Evolutionary conservation across 2,797 vertebrate genomes (phyloP), one percentile per base, ranked within the genome.

Genomic region (Balearica regulorum): DNA sequence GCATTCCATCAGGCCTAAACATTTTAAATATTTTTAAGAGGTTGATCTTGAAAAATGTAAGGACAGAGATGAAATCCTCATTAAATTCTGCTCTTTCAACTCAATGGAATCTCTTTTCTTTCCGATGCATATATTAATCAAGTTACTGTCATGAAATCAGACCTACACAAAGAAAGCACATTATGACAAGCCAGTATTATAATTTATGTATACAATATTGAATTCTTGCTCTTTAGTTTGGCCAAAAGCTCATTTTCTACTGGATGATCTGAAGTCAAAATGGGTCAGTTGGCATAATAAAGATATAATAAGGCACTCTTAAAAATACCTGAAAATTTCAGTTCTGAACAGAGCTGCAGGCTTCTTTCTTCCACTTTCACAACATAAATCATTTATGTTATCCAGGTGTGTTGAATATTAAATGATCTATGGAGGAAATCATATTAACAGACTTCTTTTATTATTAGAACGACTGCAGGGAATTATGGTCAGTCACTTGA

Each of bases 321-420:
- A 93, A 90, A 75, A 69, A 72, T 73, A 91, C 21, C 35, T 83
- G 39, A 94, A 92, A 71, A 64, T 83, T 88, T 81, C 51, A 29
- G 10, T 60, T 93, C 44, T 72, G 58, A 90, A 54, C 25, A 82
- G 85, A 86, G 69, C 79, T 92, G 35, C 60, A 89, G 72, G 31
- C 43, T 94, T 92, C 82, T 91, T 89, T 78, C 44, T 86, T 75
- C 71, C 70, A 68, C 33, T 94, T 93, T 37, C n/a, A 94, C 77
- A 93, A 78, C 72, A 96, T 96, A 95, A 96, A 97, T 97, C 31
- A 97, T 91, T 96, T 94, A 86, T 87, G 33, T 96, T 97, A 94
- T 92, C 77, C 87, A 96, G 78, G 41, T 95, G 83, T 97, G 95
- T 95, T 97, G 91, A 97, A 97, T 89, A 96, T 96, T 93, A 97